A percentile compares a stretch with the other conserved stretches of the same genome.
These are phyloP conservation scores for Poeciliopsis retropinna DNA, from an alignment of 2,113 vertebrate genomes.

Conservation along the genomic window DNA sequence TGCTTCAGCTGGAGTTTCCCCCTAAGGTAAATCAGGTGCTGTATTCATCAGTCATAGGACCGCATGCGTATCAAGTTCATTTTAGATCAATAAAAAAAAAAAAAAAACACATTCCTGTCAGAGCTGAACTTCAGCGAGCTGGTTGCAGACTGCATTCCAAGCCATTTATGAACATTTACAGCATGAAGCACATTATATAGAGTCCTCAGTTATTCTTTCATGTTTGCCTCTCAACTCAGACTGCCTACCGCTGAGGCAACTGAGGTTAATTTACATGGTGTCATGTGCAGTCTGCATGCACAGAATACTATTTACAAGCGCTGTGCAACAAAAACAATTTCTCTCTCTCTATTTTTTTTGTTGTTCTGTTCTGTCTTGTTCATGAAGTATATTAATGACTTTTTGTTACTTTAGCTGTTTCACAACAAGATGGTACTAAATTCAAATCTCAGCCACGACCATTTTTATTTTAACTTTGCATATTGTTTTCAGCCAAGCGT, in stretches of 20 bases:
- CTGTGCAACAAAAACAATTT: not conserved
- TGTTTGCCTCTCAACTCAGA: slow-evolving; percentile 26
- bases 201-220: slow-evolving; percentile 27
- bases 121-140: slow-evolving; percentile 47
- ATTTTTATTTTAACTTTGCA: not conserved
- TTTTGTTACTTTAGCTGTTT: no score
- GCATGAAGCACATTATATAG: slow-evolving; percentile 36
- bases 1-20: not conserved
- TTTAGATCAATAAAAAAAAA: slow-evolving; percentile 68
- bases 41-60: slow-evolving; percentile 26
- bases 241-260: slow-evolving; percentile 4
- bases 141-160: slow-evolving; percentile 71
- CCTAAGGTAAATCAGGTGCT: slow-evolving; percentile 54
- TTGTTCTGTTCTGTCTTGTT: no score
- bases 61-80: slow-evolving; percentile 48
- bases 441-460: no score
- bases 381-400: no score
- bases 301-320: not conserved
- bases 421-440: no score
- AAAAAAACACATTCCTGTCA: slow-evolving; percentile 19
- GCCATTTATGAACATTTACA: slow-evolving; percentile 78
- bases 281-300: not conserved
- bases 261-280: slow-evolving; percentile 4
- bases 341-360: not conserved
- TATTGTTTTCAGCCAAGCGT: not conserved